These are phyloP conservation scores for Remorina albescens DNA, from an alignment of 2,797 vertebrate genomes.

Conservation along the genomic window DNA sequence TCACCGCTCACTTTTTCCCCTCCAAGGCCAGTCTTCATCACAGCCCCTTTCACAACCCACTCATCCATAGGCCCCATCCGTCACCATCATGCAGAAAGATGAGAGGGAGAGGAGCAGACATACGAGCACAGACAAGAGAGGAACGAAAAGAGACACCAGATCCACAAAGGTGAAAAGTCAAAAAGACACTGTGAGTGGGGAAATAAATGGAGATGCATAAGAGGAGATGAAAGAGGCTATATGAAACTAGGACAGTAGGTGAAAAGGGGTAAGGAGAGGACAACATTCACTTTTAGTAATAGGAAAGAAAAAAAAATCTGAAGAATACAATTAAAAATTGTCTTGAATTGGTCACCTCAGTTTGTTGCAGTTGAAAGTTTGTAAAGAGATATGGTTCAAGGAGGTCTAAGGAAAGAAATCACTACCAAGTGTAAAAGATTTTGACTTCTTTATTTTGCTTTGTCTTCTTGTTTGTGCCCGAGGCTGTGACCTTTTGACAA, in stretches of 20 bases:
- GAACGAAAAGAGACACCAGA: constrained; percentile 53
- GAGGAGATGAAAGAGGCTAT: constrained; percentile 12
- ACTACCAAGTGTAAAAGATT: constrained; percentile 15
- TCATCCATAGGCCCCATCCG: constrained; percentile 81
- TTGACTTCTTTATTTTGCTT: constrained; percentile 44
- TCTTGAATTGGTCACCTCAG: constrained; percentile 22
- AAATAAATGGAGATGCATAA: constrained; percentile 31
- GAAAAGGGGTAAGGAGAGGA: constrained; percentile 17
- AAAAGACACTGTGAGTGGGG: constrained; percentile 1
- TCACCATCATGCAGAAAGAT: constrained; percentile 75
- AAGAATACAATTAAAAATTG: constrained; percentile 15
- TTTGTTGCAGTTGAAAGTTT: constrained; percentile 1
- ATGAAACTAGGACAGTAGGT: constrained; percentile 41
- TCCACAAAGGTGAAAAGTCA: constrained; percentile 64
- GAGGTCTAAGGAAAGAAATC: constrained; percentile 16
- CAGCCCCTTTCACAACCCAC: constrained; percentile 66
- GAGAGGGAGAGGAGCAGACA: constrained; percentile 44
- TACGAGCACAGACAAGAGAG: constrained; percentile 42
- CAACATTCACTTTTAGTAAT: constrained; percentile 25
- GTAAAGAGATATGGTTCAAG: constrained; percentile 19
- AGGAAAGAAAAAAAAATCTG: constrained; percentile 30
- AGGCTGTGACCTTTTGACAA: constrained; percentile 71
- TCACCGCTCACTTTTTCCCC: constrained; percentile 57
- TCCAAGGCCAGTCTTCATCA: constrained; percentile 81
- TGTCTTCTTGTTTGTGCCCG: constrained; percentile 60